A percentile compares a stretch with the other conserved stretches of the same genome.
Evolutionary conservation across 2,888 invertebrate species (phyloP).

Genomic region (Galerucella nymphaeae): DNA sequence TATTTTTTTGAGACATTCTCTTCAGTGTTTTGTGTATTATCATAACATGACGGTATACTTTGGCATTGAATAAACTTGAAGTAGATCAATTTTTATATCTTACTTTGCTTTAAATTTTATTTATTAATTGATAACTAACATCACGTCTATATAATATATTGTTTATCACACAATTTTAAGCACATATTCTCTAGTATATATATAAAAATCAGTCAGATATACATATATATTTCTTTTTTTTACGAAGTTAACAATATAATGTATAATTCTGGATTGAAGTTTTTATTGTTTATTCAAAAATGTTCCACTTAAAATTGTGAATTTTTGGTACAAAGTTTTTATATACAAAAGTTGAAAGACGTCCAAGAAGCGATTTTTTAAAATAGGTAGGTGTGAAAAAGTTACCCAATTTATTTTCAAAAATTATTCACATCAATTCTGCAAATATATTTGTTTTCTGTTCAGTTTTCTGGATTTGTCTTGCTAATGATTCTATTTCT

Average conservation of each 20-base stretch:
- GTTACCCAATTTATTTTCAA: too few species aligned
- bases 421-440: too few species aligned
- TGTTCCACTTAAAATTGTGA: too few species aligned
- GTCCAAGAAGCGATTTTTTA: too few species aligned
- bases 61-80: constrained; percentile 11
- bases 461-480: too few species aligned
- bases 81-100: constrained; percentile 4
- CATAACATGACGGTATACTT: not conserved
- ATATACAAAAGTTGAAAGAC: too few species aligned
- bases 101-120: constrained; percentile 25
- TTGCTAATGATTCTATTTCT: too few species aligned
- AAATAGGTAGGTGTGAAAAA: too few species aligned
- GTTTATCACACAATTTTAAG: constrained; percentile 47
- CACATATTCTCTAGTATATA: constrained; percentile 39
- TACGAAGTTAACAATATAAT: constrained; percentile 28
- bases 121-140: constrained; percentile 12
- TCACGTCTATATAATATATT: constrained; percentile 35
- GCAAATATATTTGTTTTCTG: too few species aligned
- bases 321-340: too few species aligned
- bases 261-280: not conserved
- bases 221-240: constrained; percentile 30
- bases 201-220: constrained; percentile 51
- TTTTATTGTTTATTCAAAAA: not conserved
- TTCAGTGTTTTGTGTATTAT: too few species aligned
- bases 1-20: too few species aligned